Conservation (phyloP, 2,797 vertebrate genomes). For the Buphagus erythrorhynchus region DNA sequence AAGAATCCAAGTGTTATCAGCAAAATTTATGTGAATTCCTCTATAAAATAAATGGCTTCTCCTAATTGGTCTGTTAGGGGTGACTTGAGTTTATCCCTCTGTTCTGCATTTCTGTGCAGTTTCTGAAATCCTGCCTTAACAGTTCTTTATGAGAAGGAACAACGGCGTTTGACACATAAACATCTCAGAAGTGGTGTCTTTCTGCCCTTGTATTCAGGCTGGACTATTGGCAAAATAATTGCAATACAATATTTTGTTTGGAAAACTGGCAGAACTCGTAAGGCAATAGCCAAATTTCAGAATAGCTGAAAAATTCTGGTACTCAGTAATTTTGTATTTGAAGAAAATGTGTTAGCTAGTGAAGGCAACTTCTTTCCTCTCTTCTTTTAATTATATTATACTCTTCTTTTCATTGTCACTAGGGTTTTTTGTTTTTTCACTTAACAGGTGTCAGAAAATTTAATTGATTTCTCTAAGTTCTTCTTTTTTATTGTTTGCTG, state of each 20-base stretch:
- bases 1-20: not conserved
- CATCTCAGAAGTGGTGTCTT: not conserved
- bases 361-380: not conserved
- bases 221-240: not conserved
- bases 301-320: not conserved
- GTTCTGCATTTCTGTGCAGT: not conserved
- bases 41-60: not conserved
- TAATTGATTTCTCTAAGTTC: not conserved
- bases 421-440: not conserved
- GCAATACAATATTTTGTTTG: not conserved
- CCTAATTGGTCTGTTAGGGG: not conserved
- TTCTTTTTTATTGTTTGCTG: not conserved
- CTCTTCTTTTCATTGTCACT: too few species aligned
- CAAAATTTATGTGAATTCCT: not conserved
- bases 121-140: not conserved
- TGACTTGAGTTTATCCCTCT: not conserved
- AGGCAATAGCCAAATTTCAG: not conserved
- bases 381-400: not conserved
- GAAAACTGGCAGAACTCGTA: not conserved
- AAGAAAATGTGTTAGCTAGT: not conserved
- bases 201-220: not conserved
- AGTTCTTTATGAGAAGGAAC: not conserved
- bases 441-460: not conserved
- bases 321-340: not conserved
- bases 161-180: not conserved